Base-by-base conservation (phyloP, 1,140 invertebrate genomes). In the Dreissena polymorpha region DNA sequence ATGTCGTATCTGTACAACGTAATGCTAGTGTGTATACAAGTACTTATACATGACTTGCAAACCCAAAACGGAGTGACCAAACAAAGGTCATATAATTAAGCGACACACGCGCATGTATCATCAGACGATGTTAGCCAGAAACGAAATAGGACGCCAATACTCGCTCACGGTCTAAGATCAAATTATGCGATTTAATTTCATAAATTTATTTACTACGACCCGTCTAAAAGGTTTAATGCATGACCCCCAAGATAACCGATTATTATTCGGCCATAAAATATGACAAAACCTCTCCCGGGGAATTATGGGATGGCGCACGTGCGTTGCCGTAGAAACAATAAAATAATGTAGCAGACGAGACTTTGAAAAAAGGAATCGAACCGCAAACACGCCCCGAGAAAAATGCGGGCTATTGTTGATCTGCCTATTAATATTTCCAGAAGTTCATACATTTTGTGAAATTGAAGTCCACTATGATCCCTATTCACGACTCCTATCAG, bases 261-360 rank as follows among this genome's bases (percentile, higher is more conserved):
- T 60, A 80, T 80, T 72, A 80, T 72, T 80, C 67, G 55, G 49
- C 53, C 53, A 80, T 71, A 63, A 72, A 64, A 60, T 80, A 50
- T 25, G 39, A 72, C 25, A n/a, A 55, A 80, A 50, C 57, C 57
- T 60, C 57, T 60, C 57, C 57, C 57, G 57, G 57, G 57, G 67
- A 68, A 68, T 68, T 68, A 68, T 68, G 29, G 69, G 69, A 72
- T 51, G 60, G 55, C 67, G 69, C 78, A 80, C 78, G 78, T 80
- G 78, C 57, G 68, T 18, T 64, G 14, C 21, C 21, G 51, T 49
- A 39, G 78, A 64, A 64, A 80, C 29, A 60, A 60, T 68, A 27
- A 68, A 68, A 68, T 5, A 68, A 68, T 21, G 29, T 60, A 60
- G 57, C 57, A 60, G 57, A 60, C 57, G 57, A 60, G 16, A 60